Evolutionary conservation across 2,797 vertebrate genomes (phyloP).

Genomic region (Pelochelys cantorii): DNA sequence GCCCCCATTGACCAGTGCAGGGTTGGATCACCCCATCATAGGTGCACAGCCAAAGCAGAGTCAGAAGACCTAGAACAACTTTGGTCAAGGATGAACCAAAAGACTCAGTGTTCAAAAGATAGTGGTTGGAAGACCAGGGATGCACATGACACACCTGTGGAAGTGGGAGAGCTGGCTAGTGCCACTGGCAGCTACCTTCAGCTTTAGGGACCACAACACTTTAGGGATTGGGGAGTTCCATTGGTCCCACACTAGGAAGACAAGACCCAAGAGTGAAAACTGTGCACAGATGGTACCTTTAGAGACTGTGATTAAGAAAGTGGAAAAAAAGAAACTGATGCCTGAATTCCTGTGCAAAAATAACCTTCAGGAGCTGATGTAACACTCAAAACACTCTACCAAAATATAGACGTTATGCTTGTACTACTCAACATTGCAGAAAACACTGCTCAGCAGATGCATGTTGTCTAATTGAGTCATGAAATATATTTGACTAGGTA

Average conservation of each 20-base stretch:
- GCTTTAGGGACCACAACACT: slow-evolving; percentile 52
- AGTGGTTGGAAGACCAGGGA: neutral
- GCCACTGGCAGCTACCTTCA: neutral
- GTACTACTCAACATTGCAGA: neutral
- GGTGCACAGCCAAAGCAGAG: neutral
- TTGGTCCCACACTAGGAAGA: slow-evolving; percentile 21
- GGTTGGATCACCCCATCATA: too few species aligned
- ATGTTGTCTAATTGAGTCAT: neutral
- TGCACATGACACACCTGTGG: too few species aligned
- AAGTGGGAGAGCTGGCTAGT: neutral
- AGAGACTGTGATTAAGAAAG: neutral
- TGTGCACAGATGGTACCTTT: neutral
- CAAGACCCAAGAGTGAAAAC: slow-evolving; percentile 25
- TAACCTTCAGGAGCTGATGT: neutral
- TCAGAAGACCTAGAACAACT: neutral
- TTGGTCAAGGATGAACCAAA: neutral
- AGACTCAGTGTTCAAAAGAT: neutral
- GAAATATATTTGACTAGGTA: slow-evolving; percentile 42
- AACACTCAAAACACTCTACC: neutral
- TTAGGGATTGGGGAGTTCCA: slow-evolving; percentile 11
- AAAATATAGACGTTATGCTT: neutral
- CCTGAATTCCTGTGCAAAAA: neutral
- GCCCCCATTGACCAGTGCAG: too few species aligned
- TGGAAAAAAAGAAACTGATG: neutral
- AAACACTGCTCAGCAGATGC: slow-evolving; percentile 23